Evolutionary conservation across 2,113 vertebrate species (phyloP), one percentile per base, ranked within the genome.

Genomic region (Macaca nemestrina): DNA sequence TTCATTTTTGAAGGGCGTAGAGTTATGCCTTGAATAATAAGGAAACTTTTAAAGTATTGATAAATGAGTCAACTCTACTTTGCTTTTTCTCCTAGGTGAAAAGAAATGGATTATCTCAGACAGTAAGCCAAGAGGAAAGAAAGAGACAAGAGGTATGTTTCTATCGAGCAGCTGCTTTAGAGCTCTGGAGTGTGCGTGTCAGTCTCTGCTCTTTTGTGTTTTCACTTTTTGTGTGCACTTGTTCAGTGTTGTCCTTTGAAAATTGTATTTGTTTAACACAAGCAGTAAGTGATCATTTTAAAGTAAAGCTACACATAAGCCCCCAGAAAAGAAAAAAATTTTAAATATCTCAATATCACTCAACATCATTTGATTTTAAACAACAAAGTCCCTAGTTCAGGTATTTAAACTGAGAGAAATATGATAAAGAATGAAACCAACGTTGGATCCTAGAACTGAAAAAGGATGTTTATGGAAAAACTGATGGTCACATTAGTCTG

Each of bases 61-160:
- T 64, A 52, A 92, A 32, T 67, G 52, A 55, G 25, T 88, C 30
- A 93, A 81, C 38, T 92, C 83, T 73, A 3, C 75, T 97, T 92
- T 94, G n/a, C 27, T 93, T 93, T 91, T 67, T 93, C 83, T 57
- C 93, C 8, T 84, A 99, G 99, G 99, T 99, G 25, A 99, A 99
- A 98, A 99, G 99, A 98, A 99, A 99, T 70, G 99, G 99, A 18
- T 93, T 99, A 23, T 99, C 98, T 12, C 99, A 99, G 12, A 98
- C 93, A 0, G 96, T 99, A 93, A 99, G 98, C 98, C 99, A 99
- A 96, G 99, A 99, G 64, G 99, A 99, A 93, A 99, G 99, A 87
- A 99, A 99, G 97, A 99, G 99, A 78, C 99, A 99, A 98, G 99
- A 99, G 99, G 99, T 99, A 99, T 25, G 87, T 59, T 76, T 78